These are phyloP conservation scores for Puntigrus tetrazona DNA, from an alignment of 2,113 vertebrate genomes.

Conservation along the genomic window DNA sequence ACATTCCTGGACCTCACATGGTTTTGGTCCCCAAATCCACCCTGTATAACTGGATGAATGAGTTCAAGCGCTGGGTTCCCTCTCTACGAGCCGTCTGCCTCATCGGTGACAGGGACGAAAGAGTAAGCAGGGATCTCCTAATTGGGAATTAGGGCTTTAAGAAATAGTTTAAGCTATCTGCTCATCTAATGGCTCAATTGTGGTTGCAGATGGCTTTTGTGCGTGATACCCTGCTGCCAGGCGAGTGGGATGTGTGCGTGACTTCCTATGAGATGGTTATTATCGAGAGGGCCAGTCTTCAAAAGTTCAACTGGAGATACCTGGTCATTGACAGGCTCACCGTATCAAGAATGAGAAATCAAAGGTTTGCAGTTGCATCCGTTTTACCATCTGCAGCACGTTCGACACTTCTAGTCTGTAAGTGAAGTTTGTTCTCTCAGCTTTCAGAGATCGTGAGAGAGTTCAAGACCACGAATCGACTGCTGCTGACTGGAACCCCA, in stretches of 20 bases:
- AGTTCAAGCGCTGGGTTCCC: conserved; percentile 98
- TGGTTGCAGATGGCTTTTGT: conserved; percentile 87
- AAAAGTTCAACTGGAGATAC: conserved; percentile 99
- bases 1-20: conserved; percentile 98
- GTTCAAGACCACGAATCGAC: conserved; percentile 96
- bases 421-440: conserved; percentile 65
- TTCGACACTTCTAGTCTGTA: background rate
- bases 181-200: background rate
- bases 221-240: conserved; percentile 92
- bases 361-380: conserved; percentile 81
- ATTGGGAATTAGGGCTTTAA: too few species aligned
- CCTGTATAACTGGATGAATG: conserved; percentile 98
- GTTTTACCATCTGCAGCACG: background rate
- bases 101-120: conserved; percentile 91
- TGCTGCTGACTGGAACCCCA: conserved; percentile 94
- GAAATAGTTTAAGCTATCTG: background rate
- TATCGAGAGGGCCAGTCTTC: conserved; percentile 96
- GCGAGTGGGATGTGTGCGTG: conserved; percentile 98
- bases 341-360: conserved; percentile 99
- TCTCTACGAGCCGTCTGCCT: conserved; percentile 94
- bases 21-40: conserved; percentile 98
- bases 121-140: conserved; percentile 73
- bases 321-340: conserved; percentile 98
- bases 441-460: conserved; percentile 97
- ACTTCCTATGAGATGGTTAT: conserved; percentile 99